These are phyloP conservation scores for Amiota mariae DNA, from an alignment of 2,888 invertebrate species.

Conservation along the genomic window DNA sequence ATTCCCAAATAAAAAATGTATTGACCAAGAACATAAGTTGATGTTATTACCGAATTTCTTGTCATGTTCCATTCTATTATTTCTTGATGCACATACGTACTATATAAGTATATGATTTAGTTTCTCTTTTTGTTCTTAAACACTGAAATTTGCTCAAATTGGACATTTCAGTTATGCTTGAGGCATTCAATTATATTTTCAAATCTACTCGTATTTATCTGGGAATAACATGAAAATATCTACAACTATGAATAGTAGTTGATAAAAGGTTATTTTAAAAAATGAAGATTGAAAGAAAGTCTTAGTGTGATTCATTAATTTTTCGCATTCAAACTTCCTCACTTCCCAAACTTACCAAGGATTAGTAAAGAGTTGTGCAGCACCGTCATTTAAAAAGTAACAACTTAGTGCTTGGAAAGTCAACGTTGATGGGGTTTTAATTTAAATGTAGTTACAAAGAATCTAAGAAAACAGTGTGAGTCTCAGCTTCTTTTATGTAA, in stretches of 20 bases:
- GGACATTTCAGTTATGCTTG: slow-evolving; percentile 24
- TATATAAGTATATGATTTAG: slow-evolving; percentile 12
- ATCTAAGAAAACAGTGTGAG: too few species aligned
- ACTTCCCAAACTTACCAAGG: too few species aligned
- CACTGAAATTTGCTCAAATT: not conserved
- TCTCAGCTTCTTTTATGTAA: too few species aligned
- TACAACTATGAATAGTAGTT: not conserved
- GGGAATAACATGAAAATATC: not conserved
- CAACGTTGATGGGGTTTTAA: slow-evolving; percentile 44
- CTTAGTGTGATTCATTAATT: too few species aligned
- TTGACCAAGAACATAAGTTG: slow-evolving; percentile 51
- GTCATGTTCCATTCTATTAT: slow-evolving; percentile 19
- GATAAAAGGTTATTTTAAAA: not conserved
- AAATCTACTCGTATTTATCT: too few species aligned
- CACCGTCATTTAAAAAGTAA: not conserved
- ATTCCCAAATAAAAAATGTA: slow-evolving; percentile 29
- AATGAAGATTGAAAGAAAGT: not conserved
- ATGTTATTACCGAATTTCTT: slow-evolving; percentile 43
- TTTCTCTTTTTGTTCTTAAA: slow-evolving; percentile 1
- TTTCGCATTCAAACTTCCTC: too few species aligned
- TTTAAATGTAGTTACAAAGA: too few species aligned
- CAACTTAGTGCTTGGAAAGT: slow-evolving; percentile 10
- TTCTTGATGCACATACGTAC: not conserved
- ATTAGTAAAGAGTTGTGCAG: too few species aligned
- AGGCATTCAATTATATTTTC: slow-evolving; percentile 18